Percentiles rank a stretch among this genome's conserved stretches.
Evolutionary conservation across 2,888 invertebrate species (phyloP).

Genomic region (Poecilus cupreus): DNA sequence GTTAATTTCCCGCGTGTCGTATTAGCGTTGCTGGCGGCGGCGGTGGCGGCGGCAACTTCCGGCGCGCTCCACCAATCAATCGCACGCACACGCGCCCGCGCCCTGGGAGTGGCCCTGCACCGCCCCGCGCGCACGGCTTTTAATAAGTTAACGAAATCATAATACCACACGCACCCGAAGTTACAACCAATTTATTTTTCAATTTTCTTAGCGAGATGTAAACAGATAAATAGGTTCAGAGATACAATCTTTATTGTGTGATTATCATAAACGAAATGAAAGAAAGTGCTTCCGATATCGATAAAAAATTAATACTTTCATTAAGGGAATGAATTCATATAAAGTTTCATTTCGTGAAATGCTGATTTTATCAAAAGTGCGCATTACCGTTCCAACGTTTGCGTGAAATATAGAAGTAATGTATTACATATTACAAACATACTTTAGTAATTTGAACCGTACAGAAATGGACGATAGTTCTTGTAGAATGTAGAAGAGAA

Average conservation of each 20-base stretch:
- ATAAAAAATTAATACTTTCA: conserved; percentile 11
- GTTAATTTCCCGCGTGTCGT: conserved; percentile 58
- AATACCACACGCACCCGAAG: conserved; percentile 42
- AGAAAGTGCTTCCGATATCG: background rate
- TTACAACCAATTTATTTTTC: conserved; percentile 55
- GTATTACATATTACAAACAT: background rate
- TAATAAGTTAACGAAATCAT: conserved; percentile 58
- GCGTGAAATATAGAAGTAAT: background rate
- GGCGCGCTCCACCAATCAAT: conserved; percentile 48
- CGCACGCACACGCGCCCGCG: conserved; percentile 43
- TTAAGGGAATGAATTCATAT: background rate
- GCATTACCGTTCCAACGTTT: background rate
- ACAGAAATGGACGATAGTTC: background rate
- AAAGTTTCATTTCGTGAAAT: background rate
- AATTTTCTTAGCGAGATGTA: conserved; percentile 47
- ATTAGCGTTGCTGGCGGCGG: conserved; percentile 37
- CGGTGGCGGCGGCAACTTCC: background rate
- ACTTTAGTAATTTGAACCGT: background rate
- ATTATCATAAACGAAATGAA: conserved; percentile 7
- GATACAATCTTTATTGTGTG: conserved; percentile 21
- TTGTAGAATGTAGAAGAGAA: background rate
- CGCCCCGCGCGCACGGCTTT: conserved; percentile 2
- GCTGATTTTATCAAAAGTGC: background rate
- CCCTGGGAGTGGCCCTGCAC: conserved; percentile 45
- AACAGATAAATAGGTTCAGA: conserved; percentile 44